Evolutionary conservation across 2,113 vertebrate species (phyloP), one percentile per base, ranked within the genome.

Genomic region (Emydura subglobosa): DNA sequence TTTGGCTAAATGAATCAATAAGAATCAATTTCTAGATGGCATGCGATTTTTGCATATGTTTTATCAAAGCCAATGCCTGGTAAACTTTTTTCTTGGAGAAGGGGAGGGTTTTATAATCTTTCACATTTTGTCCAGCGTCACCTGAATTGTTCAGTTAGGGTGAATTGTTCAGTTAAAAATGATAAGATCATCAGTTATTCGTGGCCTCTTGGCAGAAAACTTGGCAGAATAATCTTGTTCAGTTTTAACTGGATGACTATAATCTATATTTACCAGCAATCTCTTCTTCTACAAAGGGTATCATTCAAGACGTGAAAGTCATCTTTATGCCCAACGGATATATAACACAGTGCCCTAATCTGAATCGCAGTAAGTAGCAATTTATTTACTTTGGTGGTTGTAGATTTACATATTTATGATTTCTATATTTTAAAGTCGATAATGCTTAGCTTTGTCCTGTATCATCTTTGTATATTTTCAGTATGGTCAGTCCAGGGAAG

Each of bases 331-430:
- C 99, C 13, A 99, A 99, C 57, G 99, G 99, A 96, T 99, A 99
- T 97, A 99, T 99, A 95, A 98, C 96, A 0, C 99, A 99, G 96
- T 99, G 99, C 96, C 99, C 99, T 14, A 99, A 99, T 97, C 99
- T 99, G 51, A 99, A 99, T 98, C 99, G 99, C 98, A 99, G 99
- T 99, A 99, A 99, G 99, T 99, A 98, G 78, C 59, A 87, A 47
- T 87, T 93, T 88, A 54, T 61, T 82, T 85, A 53, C 72, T 88
- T 47, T 72, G 59, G 11, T 44, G 54, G 0, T 39, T 89, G 72
- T 85, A 51, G 55, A 57, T 80, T 94, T 42, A 49, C 34, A 17
- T 31, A 14, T 44, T 61, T 72, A 51, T 79, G 83, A 51, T 34
- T 93, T 72, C 29, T 65, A 61, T 54, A 34, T 57, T 91, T 89